A percentile compares a stretch with the other conserved stretches of the same genome.
phyloP scores from a whole-genome alignment of 2,113 vertebrate species.

The Terrapene triunguis region DNA sequence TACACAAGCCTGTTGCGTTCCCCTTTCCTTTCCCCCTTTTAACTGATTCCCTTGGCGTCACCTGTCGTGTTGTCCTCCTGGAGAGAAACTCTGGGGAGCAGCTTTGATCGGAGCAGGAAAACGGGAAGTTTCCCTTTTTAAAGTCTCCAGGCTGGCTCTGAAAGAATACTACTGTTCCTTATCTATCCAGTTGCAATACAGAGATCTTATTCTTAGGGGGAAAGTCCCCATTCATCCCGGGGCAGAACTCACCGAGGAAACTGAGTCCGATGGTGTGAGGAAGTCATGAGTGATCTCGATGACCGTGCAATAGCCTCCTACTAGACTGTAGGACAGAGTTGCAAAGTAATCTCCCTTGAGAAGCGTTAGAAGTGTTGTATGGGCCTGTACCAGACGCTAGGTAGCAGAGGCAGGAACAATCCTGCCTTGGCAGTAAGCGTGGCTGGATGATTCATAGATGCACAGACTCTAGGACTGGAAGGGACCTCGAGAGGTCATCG shows the following conservation, averaged over 20 bases:
- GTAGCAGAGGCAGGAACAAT: neutral
- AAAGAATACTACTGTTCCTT: fast-evolving
- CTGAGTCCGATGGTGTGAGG: neutral
- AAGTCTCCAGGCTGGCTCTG: fast-evolving
- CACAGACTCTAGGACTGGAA: too few relatives aligned
- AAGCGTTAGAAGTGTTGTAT: neutral
- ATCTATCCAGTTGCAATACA: fast-evolving
- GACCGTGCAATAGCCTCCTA: neutral
- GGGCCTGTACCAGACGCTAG: neutral
- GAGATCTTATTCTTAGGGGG: neutral
- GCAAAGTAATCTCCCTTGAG: neutral
- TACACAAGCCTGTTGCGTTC: fast-evolving
- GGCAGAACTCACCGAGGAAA: neutral
- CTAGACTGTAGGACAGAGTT: fast-evolving
- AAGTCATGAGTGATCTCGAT: fast-evolving
- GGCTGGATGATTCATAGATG: neutral
- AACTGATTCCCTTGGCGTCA: too few relatives aligned
- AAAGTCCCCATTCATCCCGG: neutral
- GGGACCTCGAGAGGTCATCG: too few relatives aligned
- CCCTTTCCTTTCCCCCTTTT: neutral
- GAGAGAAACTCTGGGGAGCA: neutral
- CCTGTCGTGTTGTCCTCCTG: too few relatives aligned
- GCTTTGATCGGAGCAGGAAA: neutral
- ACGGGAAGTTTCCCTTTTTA: constrained; percentile 1
- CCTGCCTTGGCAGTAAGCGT: neutral